These are phyloP conservation scores for Ispidina picta DNA, from an alignment of 2,797 vertebrate species.

Conservation along the genomic window DNA sequence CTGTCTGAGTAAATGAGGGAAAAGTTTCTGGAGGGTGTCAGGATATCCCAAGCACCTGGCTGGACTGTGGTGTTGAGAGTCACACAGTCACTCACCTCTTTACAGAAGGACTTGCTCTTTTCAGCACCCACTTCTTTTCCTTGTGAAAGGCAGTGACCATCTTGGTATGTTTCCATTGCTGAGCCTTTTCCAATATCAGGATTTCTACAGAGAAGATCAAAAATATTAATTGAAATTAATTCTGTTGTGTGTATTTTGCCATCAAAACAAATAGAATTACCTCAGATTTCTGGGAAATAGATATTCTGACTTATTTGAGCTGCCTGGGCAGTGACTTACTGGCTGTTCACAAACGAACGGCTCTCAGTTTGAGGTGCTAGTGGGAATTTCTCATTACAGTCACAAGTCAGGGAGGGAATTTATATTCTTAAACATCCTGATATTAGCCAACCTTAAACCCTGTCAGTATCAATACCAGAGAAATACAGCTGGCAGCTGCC, in stretches of 20 bases:
- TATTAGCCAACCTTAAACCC: not conserved
- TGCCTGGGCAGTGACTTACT: not conserved
- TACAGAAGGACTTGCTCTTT: not conserved
- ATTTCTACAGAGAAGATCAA: not conserved
- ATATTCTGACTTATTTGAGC: constrained; percentile 31
- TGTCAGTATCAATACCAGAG: not conserved
- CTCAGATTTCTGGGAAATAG: constrained; percentile 6
- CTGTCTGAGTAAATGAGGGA: not conserved
- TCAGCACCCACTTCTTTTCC: not conserved
- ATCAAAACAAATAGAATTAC: constrained; percentile 18
- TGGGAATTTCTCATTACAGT: constrained; percentile 5
- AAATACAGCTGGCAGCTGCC: not conserved
- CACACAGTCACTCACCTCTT: not conserved
- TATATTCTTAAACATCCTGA: not conserved
- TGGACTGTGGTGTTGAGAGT: rapidly evolving
- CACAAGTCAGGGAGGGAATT: not conserved
- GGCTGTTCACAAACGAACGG: constrained; percentile 19
- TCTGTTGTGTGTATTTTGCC: not conserved
- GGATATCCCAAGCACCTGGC: not conserved
- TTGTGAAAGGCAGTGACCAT: not conserved
- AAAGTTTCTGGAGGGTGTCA: not conserved
- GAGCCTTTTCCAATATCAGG: not conserved
- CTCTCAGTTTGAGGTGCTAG: not conserved
- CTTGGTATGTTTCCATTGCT: not conserved
- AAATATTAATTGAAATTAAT: constrained; percentile 31